Percentiles rank a stretch among this genome's conserved stretches.
Evolutionary conservation across 2,888 invertebrate genomes (phyloP).

Genomic region (Melieria omissa): DNA sequence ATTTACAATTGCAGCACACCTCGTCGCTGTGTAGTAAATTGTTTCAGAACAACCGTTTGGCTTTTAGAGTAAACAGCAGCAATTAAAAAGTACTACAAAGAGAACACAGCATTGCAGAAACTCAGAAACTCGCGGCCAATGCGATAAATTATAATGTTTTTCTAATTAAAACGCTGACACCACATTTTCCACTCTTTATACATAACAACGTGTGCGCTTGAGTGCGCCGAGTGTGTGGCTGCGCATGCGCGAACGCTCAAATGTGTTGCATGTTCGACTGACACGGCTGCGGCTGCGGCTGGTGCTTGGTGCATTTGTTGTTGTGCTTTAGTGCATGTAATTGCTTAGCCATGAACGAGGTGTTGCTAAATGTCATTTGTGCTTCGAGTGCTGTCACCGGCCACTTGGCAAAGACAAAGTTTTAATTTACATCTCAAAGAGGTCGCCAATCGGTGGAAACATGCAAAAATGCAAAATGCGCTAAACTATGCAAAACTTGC

Average conservation of each 20-base stretch:
- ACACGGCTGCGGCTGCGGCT: too few species aligned
- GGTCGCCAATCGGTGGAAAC: too few species aligned
- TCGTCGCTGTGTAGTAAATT: background rate
- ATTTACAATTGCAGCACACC: background rate
- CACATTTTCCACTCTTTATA: background rate
- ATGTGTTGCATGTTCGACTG: background rate
- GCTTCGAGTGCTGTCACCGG: slow-evolving; percentile 15
- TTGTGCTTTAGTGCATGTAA: slow-evolving; percentile 5
- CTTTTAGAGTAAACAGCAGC: too few species aligned
- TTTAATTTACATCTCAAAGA: too few species aligned
- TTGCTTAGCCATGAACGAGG: background rate
- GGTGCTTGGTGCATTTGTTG: background rate
- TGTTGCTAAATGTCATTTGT: slow-evolving; percentile 21
- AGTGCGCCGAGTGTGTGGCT: background rate
- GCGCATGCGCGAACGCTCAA: background rate
- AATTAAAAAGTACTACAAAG: too few species aligned
- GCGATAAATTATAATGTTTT: slow-evolving; percentile 8
- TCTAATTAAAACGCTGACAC: slow-evolving; percentile 6
- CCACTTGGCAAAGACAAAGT: too few species aligned
- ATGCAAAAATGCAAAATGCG: too few species aligned
- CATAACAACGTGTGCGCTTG: background rate
- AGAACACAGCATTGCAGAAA: too few species aligned
- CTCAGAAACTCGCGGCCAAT: too few species aligned
- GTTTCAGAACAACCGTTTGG: background rate
- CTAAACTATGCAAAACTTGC: too few species aligned